Conservation (phyloP, 1,140 invertebrate species). For the Drosophila murphyi region DNA sequence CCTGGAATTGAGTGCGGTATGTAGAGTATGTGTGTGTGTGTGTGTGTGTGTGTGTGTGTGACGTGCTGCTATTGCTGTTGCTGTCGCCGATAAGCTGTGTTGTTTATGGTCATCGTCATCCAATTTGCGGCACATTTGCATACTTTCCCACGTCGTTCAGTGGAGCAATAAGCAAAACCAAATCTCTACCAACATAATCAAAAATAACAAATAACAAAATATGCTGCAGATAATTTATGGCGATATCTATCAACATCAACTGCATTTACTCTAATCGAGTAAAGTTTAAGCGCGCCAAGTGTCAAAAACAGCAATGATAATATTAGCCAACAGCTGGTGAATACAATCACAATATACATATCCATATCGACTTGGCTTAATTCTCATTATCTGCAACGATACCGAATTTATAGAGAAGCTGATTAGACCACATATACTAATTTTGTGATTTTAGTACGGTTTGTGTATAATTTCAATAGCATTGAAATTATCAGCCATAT, state of each 20-base stretch:
- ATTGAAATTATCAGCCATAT: too few species aligned
- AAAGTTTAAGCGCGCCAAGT: conserved; percentile 14
- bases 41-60: conserved; percentile 8
- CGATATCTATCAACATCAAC: not conserved
- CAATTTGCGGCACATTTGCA: conserved; percentile 76
- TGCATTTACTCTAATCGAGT: not conserved
- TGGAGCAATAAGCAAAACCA: conserved; percentile 30
- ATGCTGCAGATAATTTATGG: conserved; percentile 49
- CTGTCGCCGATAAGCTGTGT: conserved; percentile 53
- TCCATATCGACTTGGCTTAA: not conserved
- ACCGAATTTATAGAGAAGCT: too few species aligned
- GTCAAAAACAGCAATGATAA: not conserved
- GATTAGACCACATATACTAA: not conserved
- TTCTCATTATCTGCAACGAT: too few species aligned
- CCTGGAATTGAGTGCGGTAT: not conserved
- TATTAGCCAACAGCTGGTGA: too few species aligned
- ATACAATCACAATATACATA: too few species aligned
- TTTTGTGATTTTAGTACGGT: not conserved
- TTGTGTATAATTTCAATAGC: not conserved
- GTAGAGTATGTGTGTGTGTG: conserved; percentile 26
- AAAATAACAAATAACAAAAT: conserved; percentile 28
- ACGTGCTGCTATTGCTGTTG: conserved; percentile 16
- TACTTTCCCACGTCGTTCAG: conserved; percentile 73
- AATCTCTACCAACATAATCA: conserved; percentile 33
- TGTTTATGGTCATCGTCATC: conserved; percentile 66